Base-by-base conservation (phyloP, 2,113 vertebrate species). In the Dryoscopus gambensis region DNA sequence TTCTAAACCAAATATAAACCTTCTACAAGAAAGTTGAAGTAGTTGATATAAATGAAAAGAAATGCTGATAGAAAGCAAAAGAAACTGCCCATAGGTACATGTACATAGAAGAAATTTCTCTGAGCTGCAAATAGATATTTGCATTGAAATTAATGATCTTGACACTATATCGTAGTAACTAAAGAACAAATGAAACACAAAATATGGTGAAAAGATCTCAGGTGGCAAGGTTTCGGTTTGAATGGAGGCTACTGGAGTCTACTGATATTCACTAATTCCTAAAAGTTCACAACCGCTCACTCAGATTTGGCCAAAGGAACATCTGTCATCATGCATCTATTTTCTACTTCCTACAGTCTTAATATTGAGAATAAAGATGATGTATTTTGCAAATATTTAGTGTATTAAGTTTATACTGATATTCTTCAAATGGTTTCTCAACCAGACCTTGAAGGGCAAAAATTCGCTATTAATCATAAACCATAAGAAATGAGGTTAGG, bases 81-180 rank as follows among this genome's bases (percentile, higher is more conserved):
- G 18, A 74, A 90, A 62, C 3, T 35, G 10, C 19, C 8, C 6
- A 16, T 5, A 79, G 25, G 6, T 49, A 44, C 15, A 37, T 25
- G 3, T 13, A 70, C 57, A 12, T 6, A 82, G 21, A 21, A 84
- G 5, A 52, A 2, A 1, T 55, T 69, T 50, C 24, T 90, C 50
- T 82, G 47, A 71, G 24, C 75, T 55, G 7, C 10, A 85, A 85
- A 71, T 2, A 57, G 16, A 62, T n/a, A 44, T 9, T 63, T 79
- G 5, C 10, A n/a, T 8, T 47, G 13, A 92, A 77, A 71, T 46
- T 22, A 37, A 50, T 55, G 13, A 46, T 50, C 60, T 50, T 40
- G 35, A 73, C 11, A 37, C 22, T 0, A 1, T 52, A 35, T 6
- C 46, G 7, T 40, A 0, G 0, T 7, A 69, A 62, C 7, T 52